A percentile compares a stretch with the other conserved stretches of the same genome.
Conservation (phyloP, 2,797 vertebrate genomes). For the Amblyraja radiata region DNA sequence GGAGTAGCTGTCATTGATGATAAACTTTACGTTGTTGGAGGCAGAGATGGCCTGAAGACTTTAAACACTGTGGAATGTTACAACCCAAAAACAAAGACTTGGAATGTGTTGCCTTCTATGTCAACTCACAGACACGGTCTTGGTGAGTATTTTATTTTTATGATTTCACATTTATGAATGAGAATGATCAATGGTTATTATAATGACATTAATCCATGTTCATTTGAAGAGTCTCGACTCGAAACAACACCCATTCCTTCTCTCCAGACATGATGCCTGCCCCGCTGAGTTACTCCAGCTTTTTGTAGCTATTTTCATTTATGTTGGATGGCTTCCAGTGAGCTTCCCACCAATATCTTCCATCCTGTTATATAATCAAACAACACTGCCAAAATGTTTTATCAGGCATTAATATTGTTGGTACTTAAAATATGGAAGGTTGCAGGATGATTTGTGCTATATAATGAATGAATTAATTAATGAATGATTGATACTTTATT, state of each 20-base stretch:
- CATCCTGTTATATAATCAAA: not conserved
- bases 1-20: slow-evolving; percentile 68
- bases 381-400: not conserved
- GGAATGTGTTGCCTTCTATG: slow-evolving; percentile 67
- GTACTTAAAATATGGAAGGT: too few relatives aligned
- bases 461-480: too few relatives aligned
- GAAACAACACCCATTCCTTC: too few relatives aligned
- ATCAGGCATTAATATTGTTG: not conserved
- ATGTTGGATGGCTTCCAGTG: not conserved
- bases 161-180: not conserved
- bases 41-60: slow-evolving; percentile 67
- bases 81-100: slow-evolving; percentile 64
- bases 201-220: too few relatives aligned
- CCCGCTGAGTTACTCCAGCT: too few relatives aligned
- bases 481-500: too few relatives aligned
- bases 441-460: too few relatives aligned
- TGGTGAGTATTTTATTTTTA: slow-evolving; percentile 54
- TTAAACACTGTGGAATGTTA: slow-evolving; percentile 69
- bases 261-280: too few relatives aligned
- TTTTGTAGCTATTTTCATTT: too few relatives aligned
- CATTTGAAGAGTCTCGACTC: too few relatives aligned
- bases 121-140: slow-evolving; percentile 67
- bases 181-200: not conserved
- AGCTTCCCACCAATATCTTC: not conserved
- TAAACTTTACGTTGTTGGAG: slow-evolving; percentile 68